Conservation (phyloP, 1,140 invertebrate genomes). For the Heterodera schachtii region DNA sequence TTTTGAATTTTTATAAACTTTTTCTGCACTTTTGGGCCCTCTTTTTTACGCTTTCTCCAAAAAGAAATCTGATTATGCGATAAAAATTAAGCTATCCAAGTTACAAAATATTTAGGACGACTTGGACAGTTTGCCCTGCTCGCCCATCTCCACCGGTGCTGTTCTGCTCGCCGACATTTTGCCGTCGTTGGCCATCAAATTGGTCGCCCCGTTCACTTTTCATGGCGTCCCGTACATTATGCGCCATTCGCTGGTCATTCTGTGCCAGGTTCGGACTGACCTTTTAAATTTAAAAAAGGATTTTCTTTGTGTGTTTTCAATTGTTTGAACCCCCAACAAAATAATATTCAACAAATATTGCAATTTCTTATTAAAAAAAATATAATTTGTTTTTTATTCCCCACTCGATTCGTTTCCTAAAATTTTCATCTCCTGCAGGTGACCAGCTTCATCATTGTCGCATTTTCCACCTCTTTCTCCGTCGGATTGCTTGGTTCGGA, state of each 20-base stretch:
- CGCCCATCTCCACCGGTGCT: slow-evolving; percentile 48
- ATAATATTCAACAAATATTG: no score
- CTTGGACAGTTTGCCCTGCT: slow-evolving; percentile 34
- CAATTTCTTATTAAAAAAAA: no score
- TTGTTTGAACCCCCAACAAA: no score
- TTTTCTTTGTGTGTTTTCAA: no score
- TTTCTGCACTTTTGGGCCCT: no score
- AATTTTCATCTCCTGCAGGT: slow-evolving; percentile 20
- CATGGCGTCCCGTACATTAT: slow-evolving; percentile 38
- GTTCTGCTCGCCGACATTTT: slow-evolving; percentile 56
- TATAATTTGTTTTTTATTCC: no score
- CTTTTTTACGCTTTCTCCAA: no score
- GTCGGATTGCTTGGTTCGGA: slow-evolving; percentile 33
- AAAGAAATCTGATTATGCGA: no score
- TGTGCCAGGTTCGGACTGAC: neutral
- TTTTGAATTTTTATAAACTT: neutral
- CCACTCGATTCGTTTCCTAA: no score
- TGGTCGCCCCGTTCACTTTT: slow-evolving; percentile 50
- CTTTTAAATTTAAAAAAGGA: no score
- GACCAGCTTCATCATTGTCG: slow-evolving; percentile 44
- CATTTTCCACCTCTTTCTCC: slow-evolving; percentile 35
- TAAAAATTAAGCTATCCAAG: no score
- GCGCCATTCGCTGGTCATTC: slow-evolving; percentile 34
- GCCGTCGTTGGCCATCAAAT: slow-evolving; percentile 48
- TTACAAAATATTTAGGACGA: slow-evolving; percentile 38